Percentiles rank a stretch among this genome's conserved stretches.
Conservation (phyloP, 2,797 vertebrate genomes). For the Platalea minor region DNA sequence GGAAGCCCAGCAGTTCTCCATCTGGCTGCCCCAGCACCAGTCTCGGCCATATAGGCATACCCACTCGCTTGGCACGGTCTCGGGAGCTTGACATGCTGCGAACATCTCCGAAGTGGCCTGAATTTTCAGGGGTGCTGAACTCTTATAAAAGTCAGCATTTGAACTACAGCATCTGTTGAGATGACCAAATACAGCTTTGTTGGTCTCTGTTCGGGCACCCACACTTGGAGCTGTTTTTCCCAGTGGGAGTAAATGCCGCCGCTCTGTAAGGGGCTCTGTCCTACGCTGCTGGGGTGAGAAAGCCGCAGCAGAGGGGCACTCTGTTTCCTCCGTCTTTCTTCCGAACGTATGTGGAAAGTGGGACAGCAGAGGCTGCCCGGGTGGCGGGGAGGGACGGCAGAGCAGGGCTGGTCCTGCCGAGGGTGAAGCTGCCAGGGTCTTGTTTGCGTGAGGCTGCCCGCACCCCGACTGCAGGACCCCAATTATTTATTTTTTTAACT, state of each 20-base stretch:
- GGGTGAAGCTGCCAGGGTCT: fast-evolving
- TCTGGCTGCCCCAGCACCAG: too few relatives aligned
- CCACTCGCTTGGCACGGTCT: not conserved
- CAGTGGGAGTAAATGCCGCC: not conserved
- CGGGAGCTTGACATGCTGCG: fast-evolving
- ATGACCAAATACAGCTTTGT: not conserved
- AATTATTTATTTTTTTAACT: not conserved
- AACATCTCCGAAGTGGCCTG: not conserved
- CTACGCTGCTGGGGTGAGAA: not conserved
- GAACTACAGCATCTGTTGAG: not conserved
- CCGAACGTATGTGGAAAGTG: not conserved
- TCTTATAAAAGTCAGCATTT: not conserved
- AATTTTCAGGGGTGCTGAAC: not conserved
- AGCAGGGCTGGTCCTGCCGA: not conserved
- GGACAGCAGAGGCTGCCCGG: not conserved
- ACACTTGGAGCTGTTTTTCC: not conserved
- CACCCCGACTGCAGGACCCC: not conserved
- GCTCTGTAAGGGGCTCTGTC: not conserved
- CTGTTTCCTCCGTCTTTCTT: not conserved
- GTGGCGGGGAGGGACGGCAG: not conserved
- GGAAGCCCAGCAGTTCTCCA: not conserved
- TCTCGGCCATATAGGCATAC: too few relatives aligned
- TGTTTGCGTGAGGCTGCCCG: not conserved
- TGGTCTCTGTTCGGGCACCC: not conserved
- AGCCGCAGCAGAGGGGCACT: not conserved